Percentiles rank a stretch among this genome's conserved stretches.
Conservation (phyloP, 2,797 vertebrate genomes). For the Oceanodroma leucorhoa region DNA sequence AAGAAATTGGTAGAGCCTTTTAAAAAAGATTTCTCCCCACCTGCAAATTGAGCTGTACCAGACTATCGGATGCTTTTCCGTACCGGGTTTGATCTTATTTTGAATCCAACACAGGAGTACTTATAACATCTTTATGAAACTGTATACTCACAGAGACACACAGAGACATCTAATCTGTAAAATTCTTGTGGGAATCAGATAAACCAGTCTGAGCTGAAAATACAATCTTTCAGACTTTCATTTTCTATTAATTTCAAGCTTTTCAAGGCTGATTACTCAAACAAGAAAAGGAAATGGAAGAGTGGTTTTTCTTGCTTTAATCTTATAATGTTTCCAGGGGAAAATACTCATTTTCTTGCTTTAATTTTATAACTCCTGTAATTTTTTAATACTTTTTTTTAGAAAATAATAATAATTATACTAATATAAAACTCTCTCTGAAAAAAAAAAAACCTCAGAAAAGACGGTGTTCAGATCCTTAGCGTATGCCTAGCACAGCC, state of each 20-base stretch:
- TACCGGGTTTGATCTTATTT: background rate
- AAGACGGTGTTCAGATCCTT: background rate
- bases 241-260: slow-evolving; percentile 20
- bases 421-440: background rate
- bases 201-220: background rate
- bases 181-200: background rate
- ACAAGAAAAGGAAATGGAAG: background rate
- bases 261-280: slow-evolving; percentile 22
- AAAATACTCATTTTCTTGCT: background rate
- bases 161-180: background rate
- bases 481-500: background rate
- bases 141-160: background rate
- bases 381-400: background rate
- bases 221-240: background rate
- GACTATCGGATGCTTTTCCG: background rate
- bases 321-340: background rate
- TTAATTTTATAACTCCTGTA: background rate
- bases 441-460: background rate
- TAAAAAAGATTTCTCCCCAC: background rate
- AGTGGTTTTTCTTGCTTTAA: background rate
- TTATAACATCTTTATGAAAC: background rate
- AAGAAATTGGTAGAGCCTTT: background rate
- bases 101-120: background rate
- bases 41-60: background rate
- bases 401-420: background rate